Evolutionary conservation across 2,113 vertebrate species (phyloP).

Genomic region (Trogon surrucura): DNA sequence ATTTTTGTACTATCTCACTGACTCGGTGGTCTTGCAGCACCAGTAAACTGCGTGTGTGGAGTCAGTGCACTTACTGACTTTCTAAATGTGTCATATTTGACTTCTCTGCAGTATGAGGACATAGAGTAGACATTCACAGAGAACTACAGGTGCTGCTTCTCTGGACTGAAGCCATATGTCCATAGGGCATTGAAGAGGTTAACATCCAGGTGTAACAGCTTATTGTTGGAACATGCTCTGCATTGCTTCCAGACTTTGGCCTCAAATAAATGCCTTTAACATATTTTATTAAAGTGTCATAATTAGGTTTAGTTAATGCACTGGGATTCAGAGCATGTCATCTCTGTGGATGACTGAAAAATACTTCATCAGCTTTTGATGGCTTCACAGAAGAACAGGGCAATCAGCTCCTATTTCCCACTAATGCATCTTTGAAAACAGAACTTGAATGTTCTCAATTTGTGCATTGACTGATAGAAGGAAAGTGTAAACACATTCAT

Average conservation of each 20-base stretch:
- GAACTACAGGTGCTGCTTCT: conserved; percentile 72
- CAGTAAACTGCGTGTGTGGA: not conserved
- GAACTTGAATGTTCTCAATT: not conserved
- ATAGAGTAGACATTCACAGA: conserved; percentile 55
- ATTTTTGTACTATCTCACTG: not conserved
- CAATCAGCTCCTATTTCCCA: not conserved
- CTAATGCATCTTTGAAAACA: not conserved
- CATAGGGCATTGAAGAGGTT: conserved; percentile 68
- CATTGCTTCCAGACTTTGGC: conserved; percentile 23
- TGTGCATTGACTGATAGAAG: not conserved
- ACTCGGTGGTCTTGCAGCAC: conserved; percentile 6
- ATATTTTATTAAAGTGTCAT: conserved; percentile 62
- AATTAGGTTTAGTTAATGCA: conserved; percentile 66
- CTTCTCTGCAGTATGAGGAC: conserved; percentile 34
- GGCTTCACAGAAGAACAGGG: not conserved
- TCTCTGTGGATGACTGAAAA: conserved; percentile 31
- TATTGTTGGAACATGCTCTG: conserved; percentile 41
- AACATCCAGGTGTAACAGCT: conserved; percentile 73
- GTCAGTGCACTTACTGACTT: not conserved
- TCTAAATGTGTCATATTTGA: not conserved
- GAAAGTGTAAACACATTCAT: not conserved
- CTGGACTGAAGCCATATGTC: conserved; percentile 73
- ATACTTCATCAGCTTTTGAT: conserved; percentile 26
- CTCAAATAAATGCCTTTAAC: conserved; percentile 49
- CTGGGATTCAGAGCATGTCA: conserved; percentile 30